Evolutionary conservation across 2,888 invertebrate genomes (phyloP).

Genomic region (Epistrophella euchroma): DNA sequence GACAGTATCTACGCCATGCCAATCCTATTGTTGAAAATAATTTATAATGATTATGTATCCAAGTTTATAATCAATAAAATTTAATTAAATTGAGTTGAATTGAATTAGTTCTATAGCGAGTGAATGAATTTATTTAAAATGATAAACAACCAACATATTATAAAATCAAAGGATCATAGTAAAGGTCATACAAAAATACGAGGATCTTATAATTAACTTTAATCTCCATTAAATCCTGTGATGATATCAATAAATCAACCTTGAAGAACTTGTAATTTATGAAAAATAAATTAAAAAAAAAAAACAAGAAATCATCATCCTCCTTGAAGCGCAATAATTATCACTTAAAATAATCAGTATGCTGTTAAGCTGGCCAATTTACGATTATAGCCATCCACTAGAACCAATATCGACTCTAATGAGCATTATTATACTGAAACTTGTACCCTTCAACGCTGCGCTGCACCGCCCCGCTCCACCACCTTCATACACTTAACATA

Average conservation of each 20-base stretch:
- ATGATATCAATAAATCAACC: slow-evolving; percentile 12
- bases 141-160: not conserved
- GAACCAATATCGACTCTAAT: slow-evolving; percentile 71
- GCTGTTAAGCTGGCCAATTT: slow-evolving; percentile 52
- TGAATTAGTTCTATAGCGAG: no score
- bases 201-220: not conserved
- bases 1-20: no score
- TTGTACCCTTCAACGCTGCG: not conserved
- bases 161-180: not conserved
- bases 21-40: no score
- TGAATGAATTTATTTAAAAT: not conserved
- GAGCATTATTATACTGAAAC: slow-evolving; percentile 51
- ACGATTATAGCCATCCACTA: slow-evolving; percentile 65
- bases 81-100: no score
- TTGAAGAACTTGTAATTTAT: slow-evolving; percentile 21
- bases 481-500: not conserved
- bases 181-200: not conserved
- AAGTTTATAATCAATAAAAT: no score
- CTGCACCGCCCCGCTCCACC: not conserved
- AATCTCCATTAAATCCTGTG: slow-evolving; percentile 22
- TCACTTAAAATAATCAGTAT: slow-evolving; percentile 66
- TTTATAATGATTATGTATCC: no score
- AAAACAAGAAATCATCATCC: not conserved
- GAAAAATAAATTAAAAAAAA: not conserved
- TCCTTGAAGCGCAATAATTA: slow-evolving; percentile 57